Conservation (phyloP, 92 coral and sea anemone species). For the Meandrina meandrites region DNA sequence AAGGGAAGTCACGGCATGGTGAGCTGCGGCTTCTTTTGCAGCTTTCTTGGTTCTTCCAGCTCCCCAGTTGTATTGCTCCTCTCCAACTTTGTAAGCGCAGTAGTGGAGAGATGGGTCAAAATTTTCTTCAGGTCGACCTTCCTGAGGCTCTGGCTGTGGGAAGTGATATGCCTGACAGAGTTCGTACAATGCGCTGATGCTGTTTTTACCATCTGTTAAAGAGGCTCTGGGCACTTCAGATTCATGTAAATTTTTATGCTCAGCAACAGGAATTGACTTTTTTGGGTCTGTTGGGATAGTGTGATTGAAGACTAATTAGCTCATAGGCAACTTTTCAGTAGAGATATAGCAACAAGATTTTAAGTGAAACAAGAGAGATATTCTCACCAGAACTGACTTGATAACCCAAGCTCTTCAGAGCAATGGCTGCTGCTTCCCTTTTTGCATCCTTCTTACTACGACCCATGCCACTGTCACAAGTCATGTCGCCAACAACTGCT, state of each 20-base stretch:
- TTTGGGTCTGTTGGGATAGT: constrained; percentile 8
- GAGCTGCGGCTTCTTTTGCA: constrained; percentile 74
- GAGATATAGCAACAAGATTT: neutral
- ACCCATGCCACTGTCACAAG: constrained; percentile 74
- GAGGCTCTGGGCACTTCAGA: neutral
- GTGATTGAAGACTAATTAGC: neutral
- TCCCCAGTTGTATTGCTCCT: constrained; percentile 58
- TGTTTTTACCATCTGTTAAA: constrained; percentile 56
- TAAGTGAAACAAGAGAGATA: neutral
- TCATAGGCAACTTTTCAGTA: neutral
- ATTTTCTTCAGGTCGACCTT: constrained; percentile 56
- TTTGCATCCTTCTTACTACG: constrained; percentile 81
- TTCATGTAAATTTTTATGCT: neutral
- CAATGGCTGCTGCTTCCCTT: constrained; percentile 78
- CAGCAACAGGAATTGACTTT: neutral
- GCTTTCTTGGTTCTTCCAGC: constrained; percentile 79
- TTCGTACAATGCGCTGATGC: constrained; percentile 76
- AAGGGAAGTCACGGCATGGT: constrained; percentile 66
- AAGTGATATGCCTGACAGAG: constrained; percentile 81
- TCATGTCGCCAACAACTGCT: constrained; percentile 62
- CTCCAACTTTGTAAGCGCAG: constrained; percentile 63
- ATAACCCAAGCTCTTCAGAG: constrained; percentile 54
- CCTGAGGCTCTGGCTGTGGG: constrained; percentile 59
- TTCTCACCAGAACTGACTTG: constrained; percentile 60
- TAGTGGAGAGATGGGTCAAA: constrained; percentile 55